Evolutionary conservation across 2,888 invertebrate genomes (phyloP), one percentile per base, ranked within the genome.

Genomic region (Morpho deidamia): DNA sequence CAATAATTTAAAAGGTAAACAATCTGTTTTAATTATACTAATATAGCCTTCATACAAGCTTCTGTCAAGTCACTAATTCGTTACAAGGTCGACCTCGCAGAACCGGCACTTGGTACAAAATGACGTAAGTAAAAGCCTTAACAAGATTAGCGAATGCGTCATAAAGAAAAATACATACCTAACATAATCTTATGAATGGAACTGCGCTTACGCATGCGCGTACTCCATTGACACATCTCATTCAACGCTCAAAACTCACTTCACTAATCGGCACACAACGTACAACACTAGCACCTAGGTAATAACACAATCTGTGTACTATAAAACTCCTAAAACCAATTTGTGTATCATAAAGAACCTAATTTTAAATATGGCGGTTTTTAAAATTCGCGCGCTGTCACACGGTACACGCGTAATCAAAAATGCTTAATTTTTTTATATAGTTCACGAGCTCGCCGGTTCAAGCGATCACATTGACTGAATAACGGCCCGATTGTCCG

Each of bases 201-300:
- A 62, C 62, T 46, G 56, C 66, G 63, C 69, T 68, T 74, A 80
- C 82, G 80, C 78, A 66, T 66, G 71, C 81, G 78, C 74, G 68
- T 59, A 55, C 56, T 63, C 83, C 87, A 86, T 86, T 87, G 83
- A 87, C 81, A 83, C 81, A 83, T 82, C 78, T 78, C 77, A 62
- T 60, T 53, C 51, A 53, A 51, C 48, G 40, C 52, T 45, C 69
- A 10, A 63, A 70, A 76, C 76, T 32, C 62, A 64, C 61, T 54
- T 62, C 56, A 73, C 70, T 70, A 55, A 60, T 61, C 64, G 52
- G 54, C 55, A 56, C 58, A 55, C 53, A 82, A 83, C 78, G 83
- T 79, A 81, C 76, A 81, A 79, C 77, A 75, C 75, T 69, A 73
- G 69, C 68, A 68, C 64, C 69, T 63, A 61, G 59, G 66, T 55